Percentiles rank a stretch among this genome's conserved stretches.
Evolutionary conservation across 2,113 vertebrate species (phyloP).

Genomic region (Ctenodactylus gundi): DNA sequence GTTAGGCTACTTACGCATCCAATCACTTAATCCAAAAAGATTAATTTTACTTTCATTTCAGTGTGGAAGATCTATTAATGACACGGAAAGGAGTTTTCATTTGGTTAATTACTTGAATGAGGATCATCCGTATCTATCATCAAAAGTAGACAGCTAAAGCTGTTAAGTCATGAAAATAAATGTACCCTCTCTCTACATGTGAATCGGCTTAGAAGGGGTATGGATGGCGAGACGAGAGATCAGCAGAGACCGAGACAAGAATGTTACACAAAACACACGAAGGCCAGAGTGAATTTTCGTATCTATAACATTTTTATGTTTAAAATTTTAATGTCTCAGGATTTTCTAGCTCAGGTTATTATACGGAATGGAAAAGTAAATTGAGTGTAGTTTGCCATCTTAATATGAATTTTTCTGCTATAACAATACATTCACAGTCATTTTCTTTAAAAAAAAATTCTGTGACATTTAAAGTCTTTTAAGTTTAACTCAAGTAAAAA

Average conservation of each 20-base stretch:
- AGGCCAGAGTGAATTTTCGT: not conserved
- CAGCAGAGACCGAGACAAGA: constrained; percentile 51
- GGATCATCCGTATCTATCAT: constrained; percentile 82
- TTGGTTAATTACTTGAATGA: constrained; percentile 84
- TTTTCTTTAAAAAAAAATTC: constrained; percentile 6
- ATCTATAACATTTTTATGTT: not conserved
- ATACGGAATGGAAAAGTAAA: constrained; percentile 7
- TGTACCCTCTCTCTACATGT: constrained; percentile 78
- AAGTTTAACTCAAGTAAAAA: constrained; percentile 19
- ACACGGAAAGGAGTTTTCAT: constrained; percentile 78
- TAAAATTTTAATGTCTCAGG: not conserved
- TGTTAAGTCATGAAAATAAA: constrained; percentile 85
- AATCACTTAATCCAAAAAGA: constrained; percentile 67
- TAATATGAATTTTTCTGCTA: not conserved
- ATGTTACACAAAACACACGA: not conserved
- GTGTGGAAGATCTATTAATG: constrained; percentile 76
- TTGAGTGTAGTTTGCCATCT: not conserved
- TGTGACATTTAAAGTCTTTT: constrained; percentile 2
- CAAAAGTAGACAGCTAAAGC: constrained; percentile 79
- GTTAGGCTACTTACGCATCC: constrained; percentile 19
- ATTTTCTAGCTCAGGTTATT: not conserved
- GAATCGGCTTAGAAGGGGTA: constrained; percentile 75
- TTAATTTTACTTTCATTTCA: constrained; percentile 74
- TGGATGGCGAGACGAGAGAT: not conserved
- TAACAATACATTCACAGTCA: not conserved